A percentile compares a stretch with the other conserved stretches of the same genome.
phyloP scores from a whole-genome alignment of 2,113 vertebrate genomes.

The Cavia aperea region DNA sequence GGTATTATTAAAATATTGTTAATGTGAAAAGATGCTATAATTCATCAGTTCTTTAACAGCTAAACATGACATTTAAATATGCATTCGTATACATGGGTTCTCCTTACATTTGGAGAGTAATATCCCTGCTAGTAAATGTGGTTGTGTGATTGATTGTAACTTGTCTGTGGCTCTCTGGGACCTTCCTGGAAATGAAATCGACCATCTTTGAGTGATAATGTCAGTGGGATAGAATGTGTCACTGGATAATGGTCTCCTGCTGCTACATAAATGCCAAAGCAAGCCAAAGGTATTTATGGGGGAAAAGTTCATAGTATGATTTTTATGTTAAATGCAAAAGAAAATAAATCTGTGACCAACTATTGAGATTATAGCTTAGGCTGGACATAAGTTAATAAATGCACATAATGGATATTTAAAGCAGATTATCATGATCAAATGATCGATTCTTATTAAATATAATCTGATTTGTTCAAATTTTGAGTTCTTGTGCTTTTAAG shows the following conservation, averaged over 20 bases:
- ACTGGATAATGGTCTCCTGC: constrained; percentile 63
- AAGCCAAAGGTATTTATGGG: constrained; percentile 59
- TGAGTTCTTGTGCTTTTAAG: constrained; percentile 3
- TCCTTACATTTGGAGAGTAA: constrained; percentile 23
- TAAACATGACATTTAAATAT: constrained; percentile 41
- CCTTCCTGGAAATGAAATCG: constrained; percentile 67
- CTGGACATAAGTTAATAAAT: neutral
- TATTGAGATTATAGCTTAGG: neutral
- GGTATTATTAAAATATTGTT: neutral
- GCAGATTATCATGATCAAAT: neutral
- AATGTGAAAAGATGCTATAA: neutral
- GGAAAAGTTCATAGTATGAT: constrained; percentile 30
- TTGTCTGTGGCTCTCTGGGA: constrained; percentile 56
- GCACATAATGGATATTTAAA: neutral
- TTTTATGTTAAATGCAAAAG: constrained; percentile 52
- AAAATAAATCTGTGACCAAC: neutral
- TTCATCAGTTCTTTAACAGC: neutral
- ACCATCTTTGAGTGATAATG: constrained; percentile 69
- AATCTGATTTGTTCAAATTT: neutral
- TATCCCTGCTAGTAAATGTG: neutral
- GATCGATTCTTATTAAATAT: constrained; percentile 13
- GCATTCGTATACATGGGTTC: neutral
- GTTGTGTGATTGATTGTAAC: constrained; percentile 60
- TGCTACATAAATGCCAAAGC: constrained; percentile 59
- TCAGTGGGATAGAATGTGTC: constrained; percentile 67